Percentiles rank a stretch among this genome's conserved stretches.
These are phyloP conservation scores for Moxostoma hubbsi DNA, from an alignment of 2,797 vertebrate species.

Conservation along the genomic window DNA sequence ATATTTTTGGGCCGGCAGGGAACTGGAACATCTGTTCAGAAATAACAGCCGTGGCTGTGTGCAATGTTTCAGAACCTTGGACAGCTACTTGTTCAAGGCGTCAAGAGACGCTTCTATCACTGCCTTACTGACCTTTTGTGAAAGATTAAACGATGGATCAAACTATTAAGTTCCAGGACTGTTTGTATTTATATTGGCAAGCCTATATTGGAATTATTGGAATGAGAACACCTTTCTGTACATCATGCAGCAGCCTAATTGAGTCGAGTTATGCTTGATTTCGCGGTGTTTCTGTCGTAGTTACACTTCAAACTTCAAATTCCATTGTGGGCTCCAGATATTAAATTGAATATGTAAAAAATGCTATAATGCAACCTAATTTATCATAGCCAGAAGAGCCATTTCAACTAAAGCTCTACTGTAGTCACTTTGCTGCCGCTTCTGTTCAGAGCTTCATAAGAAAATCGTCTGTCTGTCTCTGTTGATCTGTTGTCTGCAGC, in stretches of 20 bases:
- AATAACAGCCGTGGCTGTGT: background rate
- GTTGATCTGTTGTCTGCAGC: conserved; percentile 30
- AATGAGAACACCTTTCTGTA: too few relatives aligned
- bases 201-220: too few relatives aligned
- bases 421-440: background rate
- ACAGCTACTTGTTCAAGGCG: background rate
- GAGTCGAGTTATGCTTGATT: too few relatives aligned
- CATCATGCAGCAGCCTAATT: too few relatives aligned
- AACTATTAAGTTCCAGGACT: background rate
- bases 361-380: background rate
- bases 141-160: background rate
- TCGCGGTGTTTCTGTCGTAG: too few relatives aligned
- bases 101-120: background rate
- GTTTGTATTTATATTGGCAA: too few relatives aligned
- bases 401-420: background rate
- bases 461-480: background rate
- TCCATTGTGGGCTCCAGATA: too few relatives aligned
- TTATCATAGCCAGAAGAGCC: background rate
- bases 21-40: background rate
- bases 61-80: conserved; percentile 27
- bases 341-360: too few relatives aligned
- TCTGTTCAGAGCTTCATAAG: background rate
- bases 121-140: background rate
- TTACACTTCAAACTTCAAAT: too few relatives aligned
- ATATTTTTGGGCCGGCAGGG: background rate